Evolutionary conservation across 2,797 vertebrate genomes (phyloP), one percentile per base, ranked within the genome.

Genomic region (Myripristis murdjan): DNA sequence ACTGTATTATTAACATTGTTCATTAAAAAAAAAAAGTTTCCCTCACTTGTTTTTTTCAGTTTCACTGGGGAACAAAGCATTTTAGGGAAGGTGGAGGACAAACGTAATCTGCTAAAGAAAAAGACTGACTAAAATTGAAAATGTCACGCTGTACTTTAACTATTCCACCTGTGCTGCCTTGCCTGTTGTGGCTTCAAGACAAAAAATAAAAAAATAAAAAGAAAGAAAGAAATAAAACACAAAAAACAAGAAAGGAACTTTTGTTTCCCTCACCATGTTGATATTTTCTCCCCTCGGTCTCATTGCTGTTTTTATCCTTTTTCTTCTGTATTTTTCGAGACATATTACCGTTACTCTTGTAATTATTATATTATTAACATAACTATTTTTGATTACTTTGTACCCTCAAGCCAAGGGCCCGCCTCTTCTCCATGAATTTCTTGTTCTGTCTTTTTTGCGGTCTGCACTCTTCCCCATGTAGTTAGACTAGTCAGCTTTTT

Each of bases 281-380:
- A 63, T 31, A 43, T 26, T 62, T 76, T 59, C 63, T 64, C 28
- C 70, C 59, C 61, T 79, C 33, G 55, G 46, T 73, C 73, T 83
- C 82, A 75, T 75, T 75, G 83, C 70, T 77, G 75, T 83, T 89
- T 84, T 87, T 86, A 60, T 77, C 70, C 49, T 82, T 74, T 79
- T 79, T n/a, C 74, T 86, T 73, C 76, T 87, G 79, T 87, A 73
- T 68, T 82, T 82, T 85, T 87, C 80, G 84, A 84, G 53, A 87
- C 77, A 63, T 93, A 87, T 93, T 91, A 92, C 89, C 86, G 91
- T 92, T 90, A 87, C 76, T 93, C 79, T 88, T 87, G 86, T 90
- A 84, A 86, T 89, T 85, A 87, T 89, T 81, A 64, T 86, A 77
- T 87, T 90, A 87, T 89, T 92, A 91, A 89, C 86, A 66, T 82